phyloP scores from a whole-genome alignment of 2,797 vertebrate genomes.

The Malurus splendens region DNA sequence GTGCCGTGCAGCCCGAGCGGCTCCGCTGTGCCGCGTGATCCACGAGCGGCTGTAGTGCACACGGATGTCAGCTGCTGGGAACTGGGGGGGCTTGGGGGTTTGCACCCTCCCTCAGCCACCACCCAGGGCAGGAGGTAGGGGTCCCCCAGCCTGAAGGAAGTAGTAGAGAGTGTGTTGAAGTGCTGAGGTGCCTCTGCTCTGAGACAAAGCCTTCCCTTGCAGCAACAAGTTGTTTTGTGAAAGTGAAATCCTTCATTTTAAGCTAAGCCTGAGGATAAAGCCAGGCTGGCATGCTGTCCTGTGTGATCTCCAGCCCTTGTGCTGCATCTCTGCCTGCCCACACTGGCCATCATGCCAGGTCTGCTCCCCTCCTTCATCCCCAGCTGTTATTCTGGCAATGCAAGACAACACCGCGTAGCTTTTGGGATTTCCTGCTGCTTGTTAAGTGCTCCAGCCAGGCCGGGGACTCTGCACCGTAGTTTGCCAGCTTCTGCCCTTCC shows the following conservation, averaged over 20 bases:
- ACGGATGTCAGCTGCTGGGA: not conserved
- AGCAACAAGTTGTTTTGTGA: not conserved
- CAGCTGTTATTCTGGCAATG: rapidly evolving
- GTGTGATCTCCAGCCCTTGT: rapidly evolving
- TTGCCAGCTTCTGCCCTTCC: not conserved
- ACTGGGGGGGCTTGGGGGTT: rapidly evolving
- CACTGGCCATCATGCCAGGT: rapidly evolving
- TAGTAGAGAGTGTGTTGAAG: not conserved
- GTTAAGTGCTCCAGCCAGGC: not conserved
- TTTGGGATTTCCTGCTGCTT: not conserved
- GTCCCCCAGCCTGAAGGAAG: not conserved
- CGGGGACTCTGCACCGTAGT: not conserved
- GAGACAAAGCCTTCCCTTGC: not conserved
- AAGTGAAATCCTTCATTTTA: not conserved
- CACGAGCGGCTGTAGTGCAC: rapidly evolving
- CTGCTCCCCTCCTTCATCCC: not conserved
- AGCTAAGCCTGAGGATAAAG: not conserved
- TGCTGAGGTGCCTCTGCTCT: not conserved
- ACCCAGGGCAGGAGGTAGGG: not conserved
- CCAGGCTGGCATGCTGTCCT: rapidly evolving
- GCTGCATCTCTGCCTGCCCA: not conserved
- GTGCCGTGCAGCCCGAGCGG: rapidly evolving
- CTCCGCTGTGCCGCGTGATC: rapidly evolving
- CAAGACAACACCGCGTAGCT: rapidly evolving
- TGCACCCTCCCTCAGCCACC: not conserved